Percentiles rank a stretch among this genome's conserved stretches.
Evolutionary conservation across 2,797 vertebrate species (phyloP).

Genomic region (Poeciliopsis infans): DNA sequence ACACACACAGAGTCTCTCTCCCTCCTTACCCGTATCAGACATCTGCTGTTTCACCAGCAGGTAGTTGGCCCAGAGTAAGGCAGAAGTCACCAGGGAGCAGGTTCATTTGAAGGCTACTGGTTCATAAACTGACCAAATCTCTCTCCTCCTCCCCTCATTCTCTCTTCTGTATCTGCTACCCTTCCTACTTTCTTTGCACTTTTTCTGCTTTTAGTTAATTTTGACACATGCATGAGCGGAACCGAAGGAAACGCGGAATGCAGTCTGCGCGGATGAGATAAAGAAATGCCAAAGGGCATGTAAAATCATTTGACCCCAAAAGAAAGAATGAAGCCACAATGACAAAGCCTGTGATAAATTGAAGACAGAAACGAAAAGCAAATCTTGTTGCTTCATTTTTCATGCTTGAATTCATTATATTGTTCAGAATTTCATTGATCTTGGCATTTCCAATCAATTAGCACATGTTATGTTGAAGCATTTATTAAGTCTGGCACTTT

Average conservation of each 20-base stretch:
- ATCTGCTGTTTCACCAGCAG: slow-evolving; percentile 76
- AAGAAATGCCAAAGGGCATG: slow-evolving; percentile 69
- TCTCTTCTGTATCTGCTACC: slow-evolving; percentile 4
- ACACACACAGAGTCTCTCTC: slow-evolving; percentile 21
- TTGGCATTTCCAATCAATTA: slow-evolving; percentile 60
- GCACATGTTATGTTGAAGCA: slow-evolving; percentile 30
- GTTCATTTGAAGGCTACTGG: slow-evolving; percentile 76
- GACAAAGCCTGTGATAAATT: slow-evolving; percentile 61
- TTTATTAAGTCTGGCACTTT: slow-evolving; percentile 32
- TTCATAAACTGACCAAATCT: slow-evolving; percentile 59
- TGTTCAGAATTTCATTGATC: slow-evolving; percentile 37
- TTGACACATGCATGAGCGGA: slow-evolving; percentile 34
- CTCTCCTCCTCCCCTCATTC: slow-evolving; percentile 1
- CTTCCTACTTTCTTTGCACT: slow-evolving; percentile 7
- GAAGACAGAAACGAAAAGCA: slow-evolving; percentile 46
- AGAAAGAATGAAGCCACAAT: slow-evolving; percentile 63
- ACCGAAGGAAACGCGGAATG: slow-evolving; percentile 36
- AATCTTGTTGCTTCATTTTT: slow-evolving; percentile 59
- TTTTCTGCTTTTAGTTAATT: slow-evolving; percentile 47
- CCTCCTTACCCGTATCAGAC: slow-evolving; percentile 62
- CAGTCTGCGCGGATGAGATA: slow-evolving; percentile 66
- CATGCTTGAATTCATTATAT: slow-evolving; percentile 48
- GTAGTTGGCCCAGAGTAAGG: slow-evolving; percentile 73
- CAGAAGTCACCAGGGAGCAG: slow-evolving; percentile 67
- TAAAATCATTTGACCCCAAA: slow-evolving; percentile 70